A percentile compares a stretch with the other conserved stretches of the same genome.
These are phyloP conservation scores for Caranx ignobilis DNA, from an alignment of 2,113 vertebrate genomes.

Conservation along the genomic window DNA sequence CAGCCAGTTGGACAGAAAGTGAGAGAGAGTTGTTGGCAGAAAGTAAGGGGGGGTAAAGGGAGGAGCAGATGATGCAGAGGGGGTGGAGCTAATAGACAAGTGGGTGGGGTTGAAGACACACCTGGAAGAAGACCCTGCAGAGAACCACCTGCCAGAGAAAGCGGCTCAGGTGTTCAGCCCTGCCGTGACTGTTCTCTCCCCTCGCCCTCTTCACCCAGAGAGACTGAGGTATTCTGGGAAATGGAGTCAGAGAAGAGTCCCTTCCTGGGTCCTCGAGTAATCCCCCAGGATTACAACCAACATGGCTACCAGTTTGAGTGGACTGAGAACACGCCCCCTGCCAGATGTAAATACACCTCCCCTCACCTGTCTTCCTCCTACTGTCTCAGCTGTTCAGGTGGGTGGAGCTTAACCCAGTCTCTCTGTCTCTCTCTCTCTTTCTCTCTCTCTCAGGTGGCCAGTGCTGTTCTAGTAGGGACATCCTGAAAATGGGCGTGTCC, in stretches of 20 bases:
- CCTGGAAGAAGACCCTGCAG: conserved; percentile 28
- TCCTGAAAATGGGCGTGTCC: conserved; percentile 83
- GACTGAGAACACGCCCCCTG: background rate
- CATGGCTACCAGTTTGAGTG: conserved; percentile 60
- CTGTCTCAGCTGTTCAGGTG: background rate
- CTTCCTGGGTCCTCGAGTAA: conserved; percentile 58
- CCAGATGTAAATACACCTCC: conserved; percentile 39
- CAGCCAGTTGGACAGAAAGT: conserved; percentile 77
- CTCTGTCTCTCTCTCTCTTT: background rate
- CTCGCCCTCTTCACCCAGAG: conserved; percentile 54
- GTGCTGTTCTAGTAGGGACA: conserved; percentile 38
- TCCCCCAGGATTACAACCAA: conserved; percentile 41
- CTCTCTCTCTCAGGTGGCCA: conserved; percentile 33
- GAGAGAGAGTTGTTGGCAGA: conserved; percentile 61
- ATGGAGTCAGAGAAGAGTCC: conserved; percentile 56
- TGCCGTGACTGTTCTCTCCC: conserved; percentile 28
- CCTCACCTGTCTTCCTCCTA: background rate
- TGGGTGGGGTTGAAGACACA: background rate
- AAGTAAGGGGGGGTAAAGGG: background rate
- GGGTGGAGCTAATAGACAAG: background rate
- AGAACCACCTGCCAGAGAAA: conserved; percentile 80
- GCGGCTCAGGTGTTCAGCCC: conserved; percentile 81
- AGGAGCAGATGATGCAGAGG: background rate
- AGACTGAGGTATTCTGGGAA: conserved; percentile 31
- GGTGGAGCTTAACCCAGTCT: background rate